Evolutionary conservation across 2,113 vertebrate species (phyloP), one percentile per base, ranked within the genome.

Genomic region (Bostrychus sinensis): DNA sequence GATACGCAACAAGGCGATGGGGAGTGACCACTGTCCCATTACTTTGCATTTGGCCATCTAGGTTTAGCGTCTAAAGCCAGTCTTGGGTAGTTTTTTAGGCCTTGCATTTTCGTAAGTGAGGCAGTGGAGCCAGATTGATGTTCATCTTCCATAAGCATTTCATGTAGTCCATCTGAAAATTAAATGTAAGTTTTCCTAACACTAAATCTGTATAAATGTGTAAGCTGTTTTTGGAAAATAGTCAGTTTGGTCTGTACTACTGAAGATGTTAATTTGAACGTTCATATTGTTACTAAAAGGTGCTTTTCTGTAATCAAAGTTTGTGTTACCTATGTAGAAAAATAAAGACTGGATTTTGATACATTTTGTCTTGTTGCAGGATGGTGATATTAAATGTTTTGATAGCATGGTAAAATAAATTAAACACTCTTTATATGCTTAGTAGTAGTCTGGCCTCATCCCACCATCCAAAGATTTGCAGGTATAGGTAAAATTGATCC

Each of bases 1-100:
- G 89, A 96, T 97, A 77, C 94, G 94, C 50, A 93, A 92, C 85
- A 85, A 91, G 34, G 94, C 82, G 5, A 75, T 94, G 79, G 95
- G 95, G 20, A 96, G 95, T 42, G 95, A 96, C 86, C 94, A 97
- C 87, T 97, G 95, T 70, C 94, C 95, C 50, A 94, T 97, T 58
- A 96, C 94, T 19, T 87, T 96, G 11, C 91, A 91, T 56, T 17
- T 96, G 13, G 92, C 87, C 0, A 65, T 94, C 63, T 96, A 92
- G 89, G 14, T 56, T n/a, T 36, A 19, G 3, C 0, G 25, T 22
- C 23, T 13, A 30, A 34, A 32, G 45, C 30, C 34, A 19, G 5
- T 28, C n/a, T 51, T 48, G 13, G 45, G 5, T 48, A 48, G 1
- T 10, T 26, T 19, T 38, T 43, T 11, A 9, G 9, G 19, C 45